Conservation (phyloP, 2,888 invertebrate species). For the Monopis laevigella region DNA sequence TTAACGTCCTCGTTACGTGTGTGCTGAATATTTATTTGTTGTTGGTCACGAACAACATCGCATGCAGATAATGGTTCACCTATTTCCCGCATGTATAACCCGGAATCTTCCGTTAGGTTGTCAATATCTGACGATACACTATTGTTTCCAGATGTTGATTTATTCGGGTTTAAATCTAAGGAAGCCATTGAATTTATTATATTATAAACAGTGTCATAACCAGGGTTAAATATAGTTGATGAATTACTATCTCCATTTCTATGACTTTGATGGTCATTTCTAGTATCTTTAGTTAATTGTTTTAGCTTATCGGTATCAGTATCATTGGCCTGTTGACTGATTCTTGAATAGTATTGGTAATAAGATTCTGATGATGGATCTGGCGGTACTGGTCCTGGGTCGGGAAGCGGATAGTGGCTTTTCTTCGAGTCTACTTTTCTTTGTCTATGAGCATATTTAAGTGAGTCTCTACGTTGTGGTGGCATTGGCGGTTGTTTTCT, state of each 20-base stretch:
- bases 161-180: slow-evolving; percentile 48
- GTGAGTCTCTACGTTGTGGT: slow-evolving; percentile 56
- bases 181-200: slow-evolving; percentile 59
- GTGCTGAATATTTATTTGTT: slow-evolving; percentile 43
- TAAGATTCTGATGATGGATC: slow-evolving; percentile 60
- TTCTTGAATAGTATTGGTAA: slow-evolving; percentile 61
- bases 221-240: slow-evolving; percentile 27
- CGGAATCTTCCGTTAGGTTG: slow-evolving; percentile 55
- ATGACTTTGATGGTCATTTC: slow-evolving; percentile 23
- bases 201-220: slow-evolving; percentile 53
- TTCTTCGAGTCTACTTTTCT: slow-evolving; percentile 55
- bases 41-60: slow-evolving; percentile 53
- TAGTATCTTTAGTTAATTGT: slow-evolving; percentile 41
- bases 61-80: slow-evolving; percentile 54
- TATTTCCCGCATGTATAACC: slow-evolving; percentile 55
- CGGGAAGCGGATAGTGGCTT: slow-evolving; percentile 48
- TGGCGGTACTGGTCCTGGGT: slow-evolving; percentile 53
- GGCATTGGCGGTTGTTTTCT: slow-evolving; percentile 49
- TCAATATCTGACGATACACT: slow-evolving; percentile 33
- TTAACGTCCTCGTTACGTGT: slow-evolving; percentile 50
- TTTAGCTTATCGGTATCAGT: slow-evolving; percentile 59
- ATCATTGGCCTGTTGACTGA: slow-evolving; percentile 60
- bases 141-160: slow-evolving; percentile 42
- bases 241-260: slow-evolving; percentile 21
- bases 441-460: slow-evolving; percentile 61